These are phyloP conservation scores for Oenanthe melanoleuca DNA, from an alignment of 2,113 vertebrate genomes.

Conservation along the genomic window DNA sequence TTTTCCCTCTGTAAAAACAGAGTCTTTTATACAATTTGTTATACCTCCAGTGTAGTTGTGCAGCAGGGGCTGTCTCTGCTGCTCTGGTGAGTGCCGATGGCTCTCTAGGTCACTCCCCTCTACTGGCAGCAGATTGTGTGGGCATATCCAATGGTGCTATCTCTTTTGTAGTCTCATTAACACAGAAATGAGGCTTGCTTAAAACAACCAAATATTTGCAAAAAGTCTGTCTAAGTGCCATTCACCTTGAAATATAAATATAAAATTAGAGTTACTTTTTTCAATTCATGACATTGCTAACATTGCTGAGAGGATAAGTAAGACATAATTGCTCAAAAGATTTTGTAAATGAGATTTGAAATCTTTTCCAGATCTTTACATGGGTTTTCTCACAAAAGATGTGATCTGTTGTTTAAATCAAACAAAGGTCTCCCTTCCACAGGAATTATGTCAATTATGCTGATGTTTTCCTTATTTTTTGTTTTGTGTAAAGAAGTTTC, in stretches of 20 bases:
- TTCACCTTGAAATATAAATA: not conserved
- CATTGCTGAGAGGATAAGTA: not conserved
- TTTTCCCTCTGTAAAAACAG: not conserved
- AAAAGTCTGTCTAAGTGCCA: not conserved
- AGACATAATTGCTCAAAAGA: not conserved
- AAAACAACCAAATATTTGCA: not conserved
- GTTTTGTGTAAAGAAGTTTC: not conserved
- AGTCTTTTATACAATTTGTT: not conserved
- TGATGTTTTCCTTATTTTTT: not conserved
- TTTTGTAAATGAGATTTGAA: not conserved
- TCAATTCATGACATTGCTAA: rapidly evolving
- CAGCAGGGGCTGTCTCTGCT: not conserved
- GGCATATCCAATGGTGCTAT: not conserved
- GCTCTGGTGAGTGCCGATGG: not conserved
- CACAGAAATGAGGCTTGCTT: not conserved
- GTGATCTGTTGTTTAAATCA: not conserved
- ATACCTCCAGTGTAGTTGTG: not conserved
- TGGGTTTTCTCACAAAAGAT: not conserved
- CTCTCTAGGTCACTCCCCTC: not conserved
- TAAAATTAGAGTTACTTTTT: not conserved
- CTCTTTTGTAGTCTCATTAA: not conserved
- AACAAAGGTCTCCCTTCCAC: not conserved
- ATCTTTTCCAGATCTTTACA: not conserved
- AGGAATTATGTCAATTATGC: not conserved
- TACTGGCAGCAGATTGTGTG: not conserved